Conservation (phyloP, 2,888 invertebrate species). For the Synanthedon tipuliformis region DNA sequence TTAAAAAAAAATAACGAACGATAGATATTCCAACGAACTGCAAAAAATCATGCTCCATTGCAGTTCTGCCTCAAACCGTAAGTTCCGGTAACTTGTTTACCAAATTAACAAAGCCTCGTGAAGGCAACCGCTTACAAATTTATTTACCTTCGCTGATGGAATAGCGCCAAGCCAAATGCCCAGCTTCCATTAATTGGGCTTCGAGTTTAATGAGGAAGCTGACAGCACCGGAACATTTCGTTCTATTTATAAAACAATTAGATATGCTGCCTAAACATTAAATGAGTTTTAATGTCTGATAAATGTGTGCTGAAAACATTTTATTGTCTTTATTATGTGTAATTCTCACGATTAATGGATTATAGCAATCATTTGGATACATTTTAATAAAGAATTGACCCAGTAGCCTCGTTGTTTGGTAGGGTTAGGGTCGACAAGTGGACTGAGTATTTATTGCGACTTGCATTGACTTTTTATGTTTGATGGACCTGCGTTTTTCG, state of each 20-base stretch:
- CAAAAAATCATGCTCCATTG: too few species aligned
- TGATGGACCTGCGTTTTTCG: too few species aligned
- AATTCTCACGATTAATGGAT: not conserved
- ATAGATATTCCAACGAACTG: not conserved
- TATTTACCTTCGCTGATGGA: conserved; percentile 14
- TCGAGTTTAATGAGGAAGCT: conserved; percentile 63
- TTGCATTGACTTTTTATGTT: too few species aligned
- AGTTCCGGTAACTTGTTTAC: not conserved
- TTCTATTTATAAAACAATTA: conserved; percentile 57
- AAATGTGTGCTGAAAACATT: not conserved
- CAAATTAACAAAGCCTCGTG: not conserved
- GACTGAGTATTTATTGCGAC: too few species aligned
- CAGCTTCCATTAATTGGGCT: conserved; percentile 45
- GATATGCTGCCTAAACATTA: conserved; percentile 44
- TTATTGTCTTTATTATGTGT: not conserved
- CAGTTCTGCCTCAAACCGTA: not conserved
- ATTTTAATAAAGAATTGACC: not conserved
- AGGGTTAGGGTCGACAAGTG: not conserved
- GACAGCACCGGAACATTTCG: conserved; percentile 63
- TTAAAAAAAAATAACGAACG: not conserved
- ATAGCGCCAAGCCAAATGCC: conserved; percentile 29
- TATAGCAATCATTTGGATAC: not conserved
- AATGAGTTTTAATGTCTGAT: conserved; percentile 5
- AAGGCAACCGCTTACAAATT: not conserved
- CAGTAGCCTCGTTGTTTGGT: not conserved